Evolutionary conservation across 1,140 invertebrate genomes (phyloP), one percentile per base, ranked within the genome.

Genomic region (Gerris buenoi): DNA sequence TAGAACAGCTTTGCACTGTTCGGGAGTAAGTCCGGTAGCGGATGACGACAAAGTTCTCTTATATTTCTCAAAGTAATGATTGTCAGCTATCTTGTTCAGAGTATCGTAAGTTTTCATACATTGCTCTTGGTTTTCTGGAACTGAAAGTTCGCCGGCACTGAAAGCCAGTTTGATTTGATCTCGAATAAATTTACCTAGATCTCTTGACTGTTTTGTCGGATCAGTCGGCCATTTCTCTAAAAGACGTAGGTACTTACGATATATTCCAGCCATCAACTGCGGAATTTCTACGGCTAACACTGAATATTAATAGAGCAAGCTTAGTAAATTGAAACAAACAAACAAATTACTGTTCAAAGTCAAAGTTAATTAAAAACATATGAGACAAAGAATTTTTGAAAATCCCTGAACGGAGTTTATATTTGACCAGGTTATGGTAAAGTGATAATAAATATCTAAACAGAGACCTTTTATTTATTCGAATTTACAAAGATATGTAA

Each of bases 181-280:
- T 70, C 89, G 82, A 68, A 94, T 83, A 73, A 85, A 81, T 72
- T 87, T 82, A 65, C 86, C 87, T 59, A 92, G 77, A 78, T 93
- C 90, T 73, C 90, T 86, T 74, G 85, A 85, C 26, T 77, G 75
- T 81, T 91, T 92, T 15, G 79, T 79, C 71, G 79, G 77, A 76
- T 91, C 89, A 27, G 89, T 70, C 28, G 89, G 88, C 89, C 89
- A 93, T 75, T 85, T 85, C 76, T 90, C 84, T 69, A 91, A 81
- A 68, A 92, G 77, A 77, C 82, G 84, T 25, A 88, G 75, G 76
- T 88, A 89, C 75, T 85, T 83, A 74, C 85, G 87, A 74, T 89
- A 90, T 71, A 80, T 81, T 69, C 80, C 80, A 74, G 83, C 82
- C 85, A 86, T 85, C 1, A 66, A 65, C 13, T 29, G 33, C 18